Evolutionary conservation across 2,888 invertebrate genomes (phyloP), one percentile per base, ranked within the genome.

Genomic region (Drosophila heteroneura): DNA sequence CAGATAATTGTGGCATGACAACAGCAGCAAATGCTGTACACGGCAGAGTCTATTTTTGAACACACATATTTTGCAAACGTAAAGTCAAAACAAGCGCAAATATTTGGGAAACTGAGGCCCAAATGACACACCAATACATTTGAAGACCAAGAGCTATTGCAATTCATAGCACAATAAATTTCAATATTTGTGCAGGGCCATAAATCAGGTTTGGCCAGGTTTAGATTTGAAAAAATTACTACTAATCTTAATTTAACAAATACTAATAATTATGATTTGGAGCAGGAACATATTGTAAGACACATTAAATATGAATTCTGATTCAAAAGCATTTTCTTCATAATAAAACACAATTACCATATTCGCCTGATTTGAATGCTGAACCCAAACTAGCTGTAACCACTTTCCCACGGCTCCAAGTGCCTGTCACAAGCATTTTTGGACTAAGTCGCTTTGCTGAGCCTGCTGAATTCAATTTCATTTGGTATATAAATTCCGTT

Each of bases 1-100:
- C 77, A 69, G 85, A 88, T 88, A 85, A 85, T 88, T 88, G 81
- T 82, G 83, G 74, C 65, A 69, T 82, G 73, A 71, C 75, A 75
- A 75, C 72, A 70, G 53, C 57, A 63, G 61, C 47, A 62, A 79
- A 70, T 70, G 60, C 60, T 62, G 54, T 69, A 63, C 47, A 70
- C 49, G 63, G 64, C 70, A 64, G 66, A 71, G 63, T 88, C 83
- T 85, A 85, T 85, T 85, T 85, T 82, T 74, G 83, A 62, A 47
- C 44, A 68, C 68, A 68, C 39, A 82, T 58, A 58, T 65, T 74
- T 59, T 22, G 65, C 72, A 69, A 72, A 70, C 70, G 37, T 52
- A 56, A 58, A 59, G 53, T 61, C 62, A 41, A 44, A 74, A 44
- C 54, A 63, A 41, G 32, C 47, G 10, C 61, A 70, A 70, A 69